Base-by-base conservation (phyloP, 2,888 invertebrate species). In the Silvanus unidentatus region DNA sequence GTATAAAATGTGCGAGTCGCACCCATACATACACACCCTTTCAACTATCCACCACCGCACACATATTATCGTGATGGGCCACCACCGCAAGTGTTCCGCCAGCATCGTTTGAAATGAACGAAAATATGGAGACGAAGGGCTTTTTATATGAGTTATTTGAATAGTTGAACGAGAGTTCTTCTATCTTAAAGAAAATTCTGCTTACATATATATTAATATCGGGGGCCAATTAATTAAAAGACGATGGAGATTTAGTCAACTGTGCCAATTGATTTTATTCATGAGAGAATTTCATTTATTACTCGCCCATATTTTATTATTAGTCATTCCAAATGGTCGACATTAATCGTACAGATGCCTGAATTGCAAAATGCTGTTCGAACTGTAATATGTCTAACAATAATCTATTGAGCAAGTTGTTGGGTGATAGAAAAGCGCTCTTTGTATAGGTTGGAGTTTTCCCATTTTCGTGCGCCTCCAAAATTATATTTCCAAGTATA, bases 201-300 rank as follows among this genome's bases (percentile, higher is more conserved):
- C 22, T 22, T 22, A 22, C 22, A 22, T 22, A 22, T 22, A 22
- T 22, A 22, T 8, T 3, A 22, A 22, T 22, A 22, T 22, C 22
- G 22, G n/a, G 10, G 12, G 32, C 32, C 32, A 47, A 47, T 55
- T 50, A 56, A 51, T 56, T 54, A 57, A 49, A 32, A 53, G 49
- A 55, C 49, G 49, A 46, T 54, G 46, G 45, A 41, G 40, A 52
- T 45, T 42, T 44, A 48, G 39, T 44, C 47, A 47, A 36, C 45
- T 49, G 54, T 39, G 50, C 29, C 36, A 53, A 56, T 53, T 51
- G 49, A 57, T 55, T 57, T 57, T 54, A 55, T 53, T 48, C 55
- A 52, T 55, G 55, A 50, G 48, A 51, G 55, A 46, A 44, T 47
- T 42, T 49, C 48, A 47, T 57, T 52, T 52, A 54, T 54, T 52